phyloP scores from a whole-genome alignment of 1,140 invertebrate species.

The Apis mellifera region Amel_HAv3.1 CM009934.2:11761001-11761500 shows the following conservation, averaged over 20 bases:
- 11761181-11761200: conserved; percentile 33
- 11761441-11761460: background rate
- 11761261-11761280: background rate
- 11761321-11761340: background rate
- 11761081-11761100: conserved; percentile 21
- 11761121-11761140: conserved; percentile 36
- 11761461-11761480: no score
- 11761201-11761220: background rate
- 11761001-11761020: conserved; percentile 39
- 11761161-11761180: conserved; percentile 45
- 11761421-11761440: no score
- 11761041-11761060: no score
- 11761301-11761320: background rate
- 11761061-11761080: conserved; percentile 22
- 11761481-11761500: no score
- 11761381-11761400: conserved; percentile 5
- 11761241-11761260: conserved; percentile 15
- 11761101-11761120: conserved; percentile 14
- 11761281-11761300: background rate
- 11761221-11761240: conserved; percentile 25
- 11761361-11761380: conserved; percentile 20
- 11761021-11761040: conserved; percentile 31
- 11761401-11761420: background rate
- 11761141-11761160: conserved; percentile 28
- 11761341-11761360: background rate